Evolutionary conservation across 1,140 invertebrate species (phyloP), one percentile per base, ranked within the genome.

Genomic region (Aphidius gifuensis): DNA sequence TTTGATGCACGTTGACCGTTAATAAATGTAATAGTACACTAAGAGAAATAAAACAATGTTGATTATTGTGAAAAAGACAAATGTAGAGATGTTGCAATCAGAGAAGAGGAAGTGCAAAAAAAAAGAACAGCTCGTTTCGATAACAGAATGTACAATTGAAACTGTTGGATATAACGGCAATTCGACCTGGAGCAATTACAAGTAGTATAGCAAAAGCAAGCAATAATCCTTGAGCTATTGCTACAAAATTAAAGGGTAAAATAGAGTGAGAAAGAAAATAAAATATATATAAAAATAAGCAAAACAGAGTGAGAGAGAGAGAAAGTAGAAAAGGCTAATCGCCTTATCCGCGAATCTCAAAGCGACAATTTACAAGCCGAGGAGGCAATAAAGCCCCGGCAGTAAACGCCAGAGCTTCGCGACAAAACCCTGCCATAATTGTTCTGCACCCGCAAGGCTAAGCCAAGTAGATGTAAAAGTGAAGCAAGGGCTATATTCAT

Each of bases 351-450:
- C 50, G 50, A 54, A 60, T 64, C 59, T 57, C 58, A 46, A 61
- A 64, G 54, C 53, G 63, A 64, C 59, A 64, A 64, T 61, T 64
- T 64, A 53, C 63, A 61, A 62, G 54, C 60, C n/a, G 60, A 55
- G 44, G 45, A 55, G 60, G 60, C 46, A 56, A 62, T 62, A 62
- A 62, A 62, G 45, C 45, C 60, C 53, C 46, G 46, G 45, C 46
- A 54, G 47, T 62, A 62, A 62, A 62, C 39, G 60, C 53, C 54
- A 42, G 53, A 40, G 53, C 40, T 45, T 21, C 54, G 53, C 60
- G 42, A 62, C 60, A 57, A 62, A 62, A 62, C 60, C 40, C 39
- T 57, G 47, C 45, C 21, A 56, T 62, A 62, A 62, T 62, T 62
- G 60, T 32, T 32, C 47, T 53, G 50, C 40, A 42, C 42, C 50